Evolutionary conservation across 2,797 vertebrate genomes (phyloP).

Genomic region (Heteromormyrus szaboi): DNA sequence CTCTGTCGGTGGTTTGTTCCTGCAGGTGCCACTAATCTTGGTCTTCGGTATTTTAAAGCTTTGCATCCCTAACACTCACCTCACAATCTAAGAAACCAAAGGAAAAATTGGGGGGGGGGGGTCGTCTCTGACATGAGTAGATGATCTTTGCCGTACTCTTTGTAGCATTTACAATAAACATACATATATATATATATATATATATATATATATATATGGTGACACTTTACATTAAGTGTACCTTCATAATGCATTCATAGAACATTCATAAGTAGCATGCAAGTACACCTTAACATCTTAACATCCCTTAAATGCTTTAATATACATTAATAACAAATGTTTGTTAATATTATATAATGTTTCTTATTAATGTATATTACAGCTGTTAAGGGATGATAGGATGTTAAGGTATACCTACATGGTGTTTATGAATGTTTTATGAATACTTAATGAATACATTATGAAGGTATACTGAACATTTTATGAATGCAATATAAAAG

Average conservation of each 20-base stretch:
- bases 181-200: not conserved
- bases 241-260: no score
- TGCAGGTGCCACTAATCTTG: not conserved
- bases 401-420: not conserved
- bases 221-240: not conserved
- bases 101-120: not conserved
- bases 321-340: not conserved
- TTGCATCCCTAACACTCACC: not conserved
- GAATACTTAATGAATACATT: not conserved
- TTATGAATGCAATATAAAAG: not conserved
- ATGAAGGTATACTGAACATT: not conserved
- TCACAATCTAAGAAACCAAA: not conserved
- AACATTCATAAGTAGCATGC: no score
- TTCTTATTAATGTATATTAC: not conserved
- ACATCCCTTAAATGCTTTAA: not conserved
- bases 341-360: not conserved
- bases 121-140: not conserved
- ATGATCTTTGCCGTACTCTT: not conserved
- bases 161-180: not conserved
- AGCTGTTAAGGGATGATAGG: not conserved
- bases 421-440: not conserved
- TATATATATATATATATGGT: not conserved
- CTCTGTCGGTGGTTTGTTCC: not conserved
- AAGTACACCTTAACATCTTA: not conserved
- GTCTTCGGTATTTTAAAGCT: not conserved